Conservation (phyloP, 2,797 vertebrate genomes). For the Crypturellus tataupa region DNA sequence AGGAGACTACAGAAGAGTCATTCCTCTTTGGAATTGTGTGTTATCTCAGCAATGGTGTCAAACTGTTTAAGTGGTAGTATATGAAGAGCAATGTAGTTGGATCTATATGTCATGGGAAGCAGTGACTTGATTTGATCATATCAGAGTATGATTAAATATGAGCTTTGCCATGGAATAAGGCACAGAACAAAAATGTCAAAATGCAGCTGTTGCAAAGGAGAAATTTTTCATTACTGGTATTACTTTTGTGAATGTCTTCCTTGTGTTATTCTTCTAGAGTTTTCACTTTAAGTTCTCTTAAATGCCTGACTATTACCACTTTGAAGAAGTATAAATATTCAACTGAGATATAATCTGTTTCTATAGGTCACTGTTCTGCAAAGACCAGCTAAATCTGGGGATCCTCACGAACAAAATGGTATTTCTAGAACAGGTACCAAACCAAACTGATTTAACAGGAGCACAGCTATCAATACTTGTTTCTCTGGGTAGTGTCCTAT, state of each 20-base stretch:
- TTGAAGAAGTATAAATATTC: background rate
- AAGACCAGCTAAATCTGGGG: conserved; percentile 74
- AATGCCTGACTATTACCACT: background rate
- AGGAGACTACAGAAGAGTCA: background rate
- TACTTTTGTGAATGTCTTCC: background rate
- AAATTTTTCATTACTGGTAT: background rate
- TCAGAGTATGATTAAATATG: background rate
- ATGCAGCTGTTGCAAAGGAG: background rate
- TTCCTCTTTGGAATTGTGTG: background rate
- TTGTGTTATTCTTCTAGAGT: background rate
- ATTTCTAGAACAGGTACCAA: conserved; percentile 74
- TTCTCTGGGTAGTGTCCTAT: background rate
- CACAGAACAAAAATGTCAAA: background rate
- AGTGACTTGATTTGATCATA: accelerated
- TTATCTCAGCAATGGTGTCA: background rate
- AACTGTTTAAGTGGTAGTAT: background rate
- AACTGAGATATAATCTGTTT: background rate
- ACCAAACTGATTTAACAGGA: background rate
- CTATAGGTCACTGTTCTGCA: conserved; percentile 89
- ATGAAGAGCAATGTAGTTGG: background rate
- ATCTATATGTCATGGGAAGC: background rate
- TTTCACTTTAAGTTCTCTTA: background rate
- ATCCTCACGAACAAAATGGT: conserved; percentile 2
- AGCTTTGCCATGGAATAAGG: background rate
- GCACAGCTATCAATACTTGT: background rate